phyloP scores from a whole-genome alignment of 2,113 vertebrate genomes.

The Cricetomys ansorgei region DNA sequence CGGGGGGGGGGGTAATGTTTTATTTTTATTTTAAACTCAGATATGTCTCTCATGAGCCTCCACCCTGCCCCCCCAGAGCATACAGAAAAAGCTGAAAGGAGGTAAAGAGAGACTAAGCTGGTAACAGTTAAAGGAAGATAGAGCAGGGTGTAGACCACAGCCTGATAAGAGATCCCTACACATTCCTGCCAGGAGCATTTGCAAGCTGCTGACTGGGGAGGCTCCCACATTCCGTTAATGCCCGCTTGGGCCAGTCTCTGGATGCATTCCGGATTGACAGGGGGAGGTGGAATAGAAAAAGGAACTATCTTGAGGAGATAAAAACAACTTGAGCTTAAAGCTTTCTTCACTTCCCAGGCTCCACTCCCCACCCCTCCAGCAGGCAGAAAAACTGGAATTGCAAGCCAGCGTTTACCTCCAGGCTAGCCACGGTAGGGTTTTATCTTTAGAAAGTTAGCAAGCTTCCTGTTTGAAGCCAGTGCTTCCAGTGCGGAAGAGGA shows the following conservation, averaged over 20 bases:
- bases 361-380: not conserved
- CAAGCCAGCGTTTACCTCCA: not conserved
- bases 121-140: conserved; percentile 22
- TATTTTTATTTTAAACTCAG: conserved; percentile 25
- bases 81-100: conserved; percentile 11
- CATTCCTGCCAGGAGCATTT: not conserved
- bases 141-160: not conserved
- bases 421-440: conserved; percentile 16
- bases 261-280: not conserved
- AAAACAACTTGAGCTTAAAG: not conserved
- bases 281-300: not conserved
- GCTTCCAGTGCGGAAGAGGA: not conserved
- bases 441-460: conserved; percentile 24
- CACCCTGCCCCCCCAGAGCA: not conserved
- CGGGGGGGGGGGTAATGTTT: not conserved
- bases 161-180: conserved; percentile 58
- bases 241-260: not conserved
- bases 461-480: conserved; percentile 48
- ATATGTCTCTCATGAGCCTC: not conserved
- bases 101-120: not conserved
- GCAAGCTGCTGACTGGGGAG: not conserved
- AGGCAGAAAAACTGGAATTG: conserved; percentile 67
- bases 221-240: not conserved
- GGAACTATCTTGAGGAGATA: not conserved
- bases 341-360: not conserved